Conservation (phyloP, 2,113 vertebrate genomes). For the Sceloporus tristichus region DNA sequence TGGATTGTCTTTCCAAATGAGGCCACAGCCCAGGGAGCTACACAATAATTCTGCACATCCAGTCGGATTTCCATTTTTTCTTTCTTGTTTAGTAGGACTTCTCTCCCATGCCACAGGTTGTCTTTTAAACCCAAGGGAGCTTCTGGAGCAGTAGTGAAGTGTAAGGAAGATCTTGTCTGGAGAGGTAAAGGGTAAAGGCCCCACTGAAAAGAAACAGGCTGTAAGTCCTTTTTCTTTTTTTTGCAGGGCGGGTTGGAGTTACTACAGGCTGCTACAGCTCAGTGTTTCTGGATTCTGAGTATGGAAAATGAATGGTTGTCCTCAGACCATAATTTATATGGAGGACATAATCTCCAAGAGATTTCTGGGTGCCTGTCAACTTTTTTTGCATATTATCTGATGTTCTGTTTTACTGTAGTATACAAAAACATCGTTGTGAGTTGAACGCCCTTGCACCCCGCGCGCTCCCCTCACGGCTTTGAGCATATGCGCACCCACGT, state of each 20-base stretch:
- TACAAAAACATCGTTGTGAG: not conserved
- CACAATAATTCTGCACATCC: slow-evolving; percentile 8
- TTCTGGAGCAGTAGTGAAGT: not conserved
- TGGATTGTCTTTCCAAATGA: slow-evolving; percentile 2
- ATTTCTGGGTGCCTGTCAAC: not conserved
- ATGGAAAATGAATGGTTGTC: not conserved
- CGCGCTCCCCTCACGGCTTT: too few species aligned
- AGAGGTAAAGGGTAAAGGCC: not conserved
- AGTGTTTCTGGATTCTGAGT: not conserved
- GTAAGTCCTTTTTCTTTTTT: not conserved
- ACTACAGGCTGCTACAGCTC: not conserved
- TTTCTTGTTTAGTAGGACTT: not conserved
- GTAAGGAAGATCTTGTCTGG: not conserved
- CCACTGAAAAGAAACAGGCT: not conserved
- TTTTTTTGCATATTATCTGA: not conserved
- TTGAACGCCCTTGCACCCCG: not conserved
- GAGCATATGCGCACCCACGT: too few species aligned
- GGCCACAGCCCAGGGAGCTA: not conserved
- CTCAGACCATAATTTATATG: not conserved
- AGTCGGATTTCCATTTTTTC: not conserved
- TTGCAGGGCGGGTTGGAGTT: not conserved
- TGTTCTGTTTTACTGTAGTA: not conserved
- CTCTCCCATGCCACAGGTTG: not conserved
- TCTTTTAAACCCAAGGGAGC: not conserved
- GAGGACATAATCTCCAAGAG: not conserved